These are phyloP conservation scores for Ophion costatus DNA, from an alignment of 2,888 invertebrate genomes.

Conservation along the genomic window DNA sequence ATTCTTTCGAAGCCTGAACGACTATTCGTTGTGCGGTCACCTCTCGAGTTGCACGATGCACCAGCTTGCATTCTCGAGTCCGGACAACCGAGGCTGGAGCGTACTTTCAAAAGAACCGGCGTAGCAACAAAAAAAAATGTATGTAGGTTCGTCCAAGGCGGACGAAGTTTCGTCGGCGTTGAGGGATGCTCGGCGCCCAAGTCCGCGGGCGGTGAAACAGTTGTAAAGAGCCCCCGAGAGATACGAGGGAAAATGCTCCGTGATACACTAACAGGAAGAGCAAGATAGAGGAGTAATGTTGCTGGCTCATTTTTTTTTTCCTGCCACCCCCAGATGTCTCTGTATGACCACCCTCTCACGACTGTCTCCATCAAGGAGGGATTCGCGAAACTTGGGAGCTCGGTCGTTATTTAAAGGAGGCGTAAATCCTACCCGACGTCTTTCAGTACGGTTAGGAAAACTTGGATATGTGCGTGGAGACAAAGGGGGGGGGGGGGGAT, in stretches of 20 bases:
- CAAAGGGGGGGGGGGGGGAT: background rate
- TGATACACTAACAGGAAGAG: constrained; percentile 19
- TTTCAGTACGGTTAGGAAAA: constrained; percentile 72
- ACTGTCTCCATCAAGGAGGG: constrained; percentile 71
- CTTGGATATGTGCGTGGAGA: background rate
- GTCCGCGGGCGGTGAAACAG: constrained; percentile 74
- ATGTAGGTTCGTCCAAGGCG: constrained; percentile 33
- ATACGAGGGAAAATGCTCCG: constrained; percentile 50
- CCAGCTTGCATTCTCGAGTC: constrained; percentile 13
- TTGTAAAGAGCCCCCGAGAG: constrained; percentile 48
- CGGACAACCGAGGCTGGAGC: constrained; percentile 23
- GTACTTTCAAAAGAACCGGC: constrained; percentile 41
- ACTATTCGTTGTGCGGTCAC: constrained; percentile 20
- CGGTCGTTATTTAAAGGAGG: constrained; percentile 80
- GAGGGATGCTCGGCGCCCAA: constrained; percentile 75
- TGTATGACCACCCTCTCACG: constrained; percentile 59
- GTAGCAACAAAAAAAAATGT: constrained; percentile 52
- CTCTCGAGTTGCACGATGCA: constrained; percentile 40
- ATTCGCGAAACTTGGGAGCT: constrained; percentile 80
- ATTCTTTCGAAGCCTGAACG: constrained; percentile 53
- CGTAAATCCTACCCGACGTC: constrained; percentile 77
- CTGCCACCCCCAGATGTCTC: constrained; percentile 71
- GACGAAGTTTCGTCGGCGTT: constrained; percentile 49
- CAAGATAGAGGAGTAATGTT: constrained; percentile 57
- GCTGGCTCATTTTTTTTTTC: constrained; percentile 57